Evolutionary conservation across 1,140 invertebrate species (phyloP).

Genomic region (Lepidostoma basale): DNA sequence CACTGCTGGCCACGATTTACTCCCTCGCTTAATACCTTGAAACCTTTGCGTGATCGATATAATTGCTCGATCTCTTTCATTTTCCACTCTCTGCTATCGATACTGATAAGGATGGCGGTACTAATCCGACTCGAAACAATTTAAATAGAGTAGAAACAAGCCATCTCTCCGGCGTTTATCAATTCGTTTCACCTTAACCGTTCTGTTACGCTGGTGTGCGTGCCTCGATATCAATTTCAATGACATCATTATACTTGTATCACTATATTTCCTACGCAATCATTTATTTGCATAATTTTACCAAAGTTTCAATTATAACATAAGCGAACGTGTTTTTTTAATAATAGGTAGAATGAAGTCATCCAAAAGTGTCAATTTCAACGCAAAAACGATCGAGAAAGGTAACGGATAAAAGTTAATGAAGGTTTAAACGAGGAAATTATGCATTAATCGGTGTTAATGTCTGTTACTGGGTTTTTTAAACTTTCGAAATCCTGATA

Average conservation of each 20-base stretch:
- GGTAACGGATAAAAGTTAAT: too few relatives aligned
- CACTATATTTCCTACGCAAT: too few relatives aligned
- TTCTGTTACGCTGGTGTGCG: background rate
- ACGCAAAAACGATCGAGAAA: background rate
- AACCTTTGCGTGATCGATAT: background rate
- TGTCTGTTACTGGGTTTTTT: too few relatives aligned
- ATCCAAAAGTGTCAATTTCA: background rate
- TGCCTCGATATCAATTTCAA: constrained; percentile 13
- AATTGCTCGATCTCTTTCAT: constrained; percentile 3
- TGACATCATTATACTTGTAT: too few relatives aligned
- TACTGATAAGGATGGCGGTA: background rate
- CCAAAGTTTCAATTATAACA: constrained; percentile 7
- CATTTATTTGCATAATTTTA: constrained; percentile 5
- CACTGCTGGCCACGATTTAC: background rate
- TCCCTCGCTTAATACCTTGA: background rate
- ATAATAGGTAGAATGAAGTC: background rate
- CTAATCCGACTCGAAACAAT: background rate
- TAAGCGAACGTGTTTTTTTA: too few relatives aligned
- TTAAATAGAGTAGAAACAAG: too few relatives aligned
- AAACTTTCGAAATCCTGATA: background rate
- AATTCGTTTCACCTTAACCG: constrained; percentile 28
- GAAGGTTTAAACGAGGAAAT: too few relatives aligned
- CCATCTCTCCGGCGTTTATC: constrained; percentile 3
- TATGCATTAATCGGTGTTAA: too few relatives aligned
- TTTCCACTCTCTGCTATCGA: background rate